Evolutionary conservation across 1,140 invertebrate species (phyloP).

Genomic region (Tetramorium parvispinum): DNA sequence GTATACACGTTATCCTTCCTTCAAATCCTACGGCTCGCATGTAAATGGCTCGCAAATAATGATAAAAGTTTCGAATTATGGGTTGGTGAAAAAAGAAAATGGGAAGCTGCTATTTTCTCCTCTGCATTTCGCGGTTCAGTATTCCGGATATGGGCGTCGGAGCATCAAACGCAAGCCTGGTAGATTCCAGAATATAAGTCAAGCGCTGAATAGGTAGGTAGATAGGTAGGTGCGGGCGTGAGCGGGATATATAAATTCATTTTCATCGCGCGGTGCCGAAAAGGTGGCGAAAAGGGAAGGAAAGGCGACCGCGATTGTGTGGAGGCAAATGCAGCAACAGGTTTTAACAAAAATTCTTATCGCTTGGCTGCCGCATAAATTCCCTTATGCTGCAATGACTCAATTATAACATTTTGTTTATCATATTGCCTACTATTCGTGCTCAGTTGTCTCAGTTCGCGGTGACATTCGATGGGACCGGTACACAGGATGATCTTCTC

Average conservation of each 20-base stretch:
- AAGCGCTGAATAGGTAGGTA: conserved; percentile 28
- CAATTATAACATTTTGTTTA: conserved; percentile 11
- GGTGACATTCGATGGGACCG: neutral
- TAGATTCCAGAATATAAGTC: conserved; percentile 56
- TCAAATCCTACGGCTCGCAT: neutral
- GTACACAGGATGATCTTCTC: conserved; percentile 24
- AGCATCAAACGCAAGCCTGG: conserved; percentile 22
- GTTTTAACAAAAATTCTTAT: conserved; percentile 48
- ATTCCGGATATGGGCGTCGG: neutral
- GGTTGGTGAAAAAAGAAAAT: neutral
- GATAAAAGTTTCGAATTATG: neutral
- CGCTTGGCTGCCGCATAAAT: conserved; percentile 13
- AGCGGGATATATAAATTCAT: conserved; percentile 53
- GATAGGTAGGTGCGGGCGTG: conserved; percentile 6
- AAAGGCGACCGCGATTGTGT: neutral
- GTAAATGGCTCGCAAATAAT: neutral
- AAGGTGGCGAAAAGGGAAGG: conserved; percentile 8
- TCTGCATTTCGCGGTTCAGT: neutral
- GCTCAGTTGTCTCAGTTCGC: neutral
- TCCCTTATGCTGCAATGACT: neutral
- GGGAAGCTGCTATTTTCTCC: neutral
- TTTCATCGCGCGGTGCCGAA: neutral
- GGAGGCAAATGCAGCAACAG: conserved; percentile 57
- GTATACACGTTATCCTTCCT: no score
- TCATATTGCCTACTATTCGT: neutral